Percentiles rank a stretch among this genome's conserved stretches.
phyloP scores from a whole-genome alignment of 1,140 invertebrate species.

The Drosophila busckii region DNA sequence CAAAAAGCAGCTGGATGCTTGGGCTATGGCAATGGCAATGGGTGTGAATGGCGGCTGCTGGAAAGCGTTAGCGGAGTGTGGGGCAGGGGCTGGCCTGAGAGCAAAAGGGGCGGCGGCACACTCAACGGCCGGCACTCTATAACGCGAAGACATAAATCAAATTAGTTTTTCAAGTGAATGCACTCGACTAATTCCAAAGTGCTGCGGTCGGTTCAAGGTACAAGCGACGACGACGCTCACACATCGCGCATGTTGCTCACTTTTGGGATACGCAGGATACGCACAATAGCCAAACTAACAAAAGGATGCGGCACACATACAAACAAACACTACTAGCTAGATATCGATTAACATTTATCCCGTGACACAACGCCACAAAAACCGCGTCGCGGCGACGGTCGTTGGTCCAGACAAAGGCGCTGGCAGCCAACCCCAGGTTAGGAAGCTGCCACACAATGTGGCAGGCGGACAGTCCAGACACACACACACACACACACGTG shows the following conservation, averaged over 20 bases:
- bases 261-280: constrained; percentile 26
- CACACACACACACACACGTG: too few relatives aligned
- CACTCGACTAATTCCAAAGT: constrained; percentile 75
- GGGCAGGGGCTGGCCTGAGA: background rate
- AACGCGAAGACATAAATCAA: constrained; percentile 73
- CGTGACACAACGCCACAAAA: constrained; percentile 61
- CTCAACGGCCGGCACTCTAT: constrained; percentile 42
- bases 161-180: constrained; percentile 71
- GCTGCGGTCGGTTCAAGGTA: constrained; percentile 45
- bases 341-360: constrained; percentile 63
- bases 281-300: constrained; percentile 21
- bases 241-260: constrained; percentile 40
- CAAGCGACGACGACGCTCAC: constrained; percentile 5
- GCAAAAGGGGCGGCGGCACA: constrained; percentile 1
- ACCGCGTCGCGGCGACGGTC: constrained; percentile 51
- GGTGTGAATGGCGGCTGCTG: constrained; percentile 51
- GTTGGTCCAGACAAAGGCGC: constrained; percentile 61
- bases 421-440: constrained; percentile 37
- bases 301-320: constrained; percentile 35
- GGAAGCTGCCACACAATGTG: constrained; percentile 11
- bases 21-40: constrained; percentile 34
- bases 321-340: constrained; percentile 17
- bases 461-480: constrained; percentile 29
- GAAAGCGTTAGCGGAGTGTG: background rate
- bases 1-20: constrained; percentile 39